These are phyloP conservation scores for Ambastaia sidthimunki DNA, from an alignment of 2,797 vertebrate species.

Conservation along the genomic window DNA sequence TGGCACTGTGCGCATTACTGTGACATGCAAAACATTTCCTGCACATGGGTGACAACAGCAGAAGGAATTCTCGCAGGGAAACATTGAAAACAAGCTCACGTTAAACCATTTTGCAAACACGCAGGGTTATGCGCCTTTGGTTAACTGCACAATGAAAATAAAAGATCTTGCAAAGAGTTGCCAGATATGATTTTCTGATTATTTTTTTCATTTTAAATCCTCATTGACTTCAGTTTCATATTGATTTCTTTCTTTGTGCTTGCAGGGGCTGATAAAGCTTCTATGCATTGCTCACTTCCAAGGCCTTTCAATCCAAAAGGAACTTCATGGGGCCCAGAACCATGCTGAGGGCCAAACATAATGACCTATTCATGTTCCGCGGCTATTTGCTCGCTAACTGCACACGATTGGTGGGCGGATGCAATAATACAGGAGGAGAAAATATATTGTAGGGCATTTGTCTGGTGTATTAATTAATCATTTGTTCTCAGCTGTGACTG, in stretches of 20 bases:
- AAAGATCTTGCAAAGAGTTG: not conserved
- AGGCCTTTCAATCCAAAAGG: constrained; percentile 36
- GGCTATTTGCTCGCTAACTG: constrained; percentile 55
- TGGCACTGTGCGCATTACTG: constrained; percentile 73
- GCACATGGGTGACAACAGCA: constrained; percentile 52
- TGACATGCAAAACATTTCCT: constrained; percentile 64
- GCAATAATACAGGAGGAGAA: constrained; percentile 58
- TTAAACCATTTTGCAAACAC: constrained; percentile 52
- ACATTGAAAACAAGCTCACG: constrained; percentile 45
- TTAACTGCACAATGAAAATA: not conserved
- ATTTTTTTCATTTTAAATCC: constrained; percentile 35
- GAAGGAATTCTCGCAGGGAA: constrained; percentile 55
- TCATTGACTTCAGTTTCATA: constrained; percentile 40
- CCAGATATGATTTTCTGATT: constrained; percentile 46
- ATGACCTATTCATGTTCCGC: constrained; percentile 56
- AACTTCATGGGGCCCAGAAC: constrained; percentile 9
- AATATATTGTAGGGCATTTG: constrained; percentile 60
- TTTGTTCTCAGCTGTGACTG: constrained; percentile 55
- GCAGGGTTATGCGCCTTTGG: not conserved
- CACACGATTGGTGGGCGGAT: constrained; percentile 46
- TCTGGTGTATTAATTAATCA: constrained; percentile 65
- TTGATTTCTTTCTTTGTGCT: constrained; percentile 37
- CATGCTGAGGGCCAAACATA: constrained; percentile 49
- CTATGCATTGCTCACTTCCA: not conserved
- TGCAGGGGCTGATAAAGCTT: constrained; percentile 18